phyloP scores from a whole-genome alignment of 2,797 vertebrate species.

The Acanthornis magna region DNA sequence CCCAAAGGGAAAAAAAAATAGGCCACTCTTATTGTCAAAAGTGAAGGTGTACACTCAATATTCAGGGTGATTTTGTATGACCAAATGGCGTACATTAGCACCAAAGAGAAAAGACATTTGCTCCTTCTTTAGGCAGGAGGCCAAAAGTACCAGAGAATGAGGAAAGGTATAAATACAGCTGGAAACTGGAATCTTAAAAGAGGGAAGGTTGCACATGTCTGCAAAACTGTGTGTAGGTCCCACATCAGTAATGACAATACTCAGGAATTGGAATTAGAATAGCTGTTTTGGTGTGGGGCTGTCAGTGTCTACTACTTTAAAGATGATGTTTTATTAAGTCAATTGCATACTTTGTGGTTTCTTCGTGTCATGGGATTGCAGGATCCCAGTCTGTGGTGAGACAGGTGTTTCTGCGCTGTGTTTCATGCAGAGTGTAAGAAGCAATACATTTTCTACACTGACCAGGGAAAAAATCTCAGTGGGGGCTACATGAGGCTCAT shows the following conservation, averaged over 20 bases:
- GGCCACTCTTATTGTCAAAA: neutral
- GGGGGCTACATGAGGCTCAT: neutral
- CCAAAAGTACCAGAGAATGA: neutral
- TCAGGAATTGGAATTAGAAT: neutral
- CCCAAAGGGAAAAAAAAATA: neutral
- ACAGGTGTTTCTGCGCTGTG: fast-evolving
- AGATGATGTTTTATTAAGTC: neutral
- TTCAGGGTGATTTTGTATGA: neutral
- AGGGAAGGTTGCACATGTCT: neutral
- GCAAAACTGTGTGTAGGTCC: neutral
- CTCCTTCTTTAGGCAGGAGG: neutral
- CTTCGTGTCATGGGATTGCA: neutral
- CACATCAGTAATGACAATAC: neutral
- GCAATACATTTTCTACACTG: neutral
- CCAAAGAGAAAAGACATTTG: neutral
- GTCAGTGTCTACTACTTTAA: neutral
- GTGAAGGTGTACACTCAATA: neutral
- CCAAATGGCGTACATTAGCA: neutral
- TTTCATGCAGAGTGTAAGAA: neutral
- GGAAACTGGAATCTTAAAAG: neutral
- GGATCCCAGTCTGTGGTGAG: neutral
- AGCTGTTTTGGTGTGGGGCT: neutral
- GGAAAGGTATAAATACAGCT: neutral
- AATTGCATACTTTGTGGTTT: neutral
- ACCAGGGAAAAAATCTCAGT: neutral